A percentile compares a stretch with the other conserved stretches of the same genome.
Conservation (phyloP, 2,888 invertebrate species). For the Tubiluchus corallicola region DNA sequence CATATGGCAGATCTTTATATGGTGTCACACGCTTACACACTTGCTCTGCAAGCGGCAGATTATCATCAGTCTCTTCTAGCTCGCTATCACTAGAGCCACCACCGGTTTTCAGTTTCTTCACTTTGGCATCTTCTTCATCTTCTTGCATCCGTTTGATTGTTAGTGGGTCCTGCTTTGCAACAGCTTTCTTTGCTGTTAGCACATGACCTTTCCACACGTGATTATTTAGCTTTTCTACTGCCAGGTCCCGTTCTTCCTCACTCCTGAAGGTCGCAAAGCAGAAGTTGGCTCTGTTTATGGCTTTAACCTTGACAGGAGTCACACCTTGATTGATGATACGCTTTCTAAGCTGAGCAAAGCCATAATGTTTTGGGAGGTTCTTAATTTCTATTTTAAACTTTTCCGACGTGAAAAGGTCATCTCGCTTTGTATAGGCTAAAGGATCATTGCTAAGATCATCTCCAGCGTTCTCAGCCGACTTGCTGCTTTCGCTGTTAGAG, state of each 20-base stretch:
- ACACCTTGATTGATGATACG: background rate
- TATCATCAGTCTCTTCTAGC: background rate
- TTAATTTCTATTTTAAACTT: background rate
- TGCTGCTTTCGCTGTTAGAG: too few relatives aligned
- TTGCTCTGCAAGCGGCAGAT: background rate
- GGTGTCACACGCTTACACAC: background rate
- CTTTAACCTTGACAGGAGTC: background rate
- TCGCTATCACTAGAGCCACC: background rate
- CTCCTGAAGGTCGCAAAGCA: conserved; percentile 1
- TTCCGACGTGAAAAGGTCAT: background rate
- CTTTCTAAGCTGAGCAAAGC: background rate
- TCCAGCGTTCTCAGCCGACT: too few relatives aligned
- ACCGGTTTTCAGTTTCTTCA: background rate
- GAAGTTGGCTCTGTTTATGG: background rate
- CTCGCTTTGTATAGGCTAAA: too few relatives aligned
- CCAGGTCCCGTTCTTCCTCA: background rate
- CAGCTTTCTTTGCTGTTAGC: background rate
- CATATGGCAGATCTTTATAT: background rate
- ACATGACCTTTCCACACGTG: conserved; percentile 1
- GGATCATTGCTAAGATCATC: too few relatives aligned
- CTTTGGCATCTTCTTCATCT: background rate
- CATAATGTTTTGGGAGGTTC: background rate
- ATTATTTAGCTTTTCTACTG: conserved; percentile 1
- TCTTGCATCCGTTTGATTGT: background rate
- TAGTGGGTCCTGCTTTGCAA: background rate